Base-by-base conservation (phyloP, 2,888 invertebrate species). In the Idaea straminata region DNA sequence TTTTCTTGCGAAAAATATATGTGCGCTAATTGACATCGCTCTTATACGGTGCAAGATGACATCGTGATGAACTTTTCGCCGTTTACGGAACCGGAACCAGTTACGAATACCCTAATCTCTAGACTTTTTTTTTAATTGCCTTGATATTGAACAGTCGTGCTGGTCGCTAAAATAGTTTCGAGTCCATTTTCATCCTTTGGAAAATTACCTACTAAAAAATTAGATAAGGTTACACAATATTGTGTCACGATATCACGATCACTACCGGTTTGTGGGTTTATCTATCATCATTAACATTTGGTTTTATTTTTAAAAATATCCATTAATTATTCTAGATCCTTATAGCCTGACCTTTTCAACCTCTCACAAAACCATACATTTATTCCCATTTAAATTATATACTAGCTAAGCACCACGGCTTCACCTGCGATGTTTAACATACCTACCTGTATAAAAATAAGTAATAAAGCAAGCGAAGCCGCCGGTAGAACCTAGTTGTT, bases 271-370 rank as follows among this genome's bases (percentile, higher is more conserved):
- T 47, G 3, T 13, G 13, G 47, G 47, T 47, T 47, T 47, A 47
- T 47, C 47, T 47, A 47, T 47, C 47, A 47, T 47, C 47, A 47
- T 47, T 47, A 47, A 47, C 47, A 47, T 47, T 47, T 47, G 25
- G 25, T 25, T 25, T 25, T 25, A 25, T 47, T 13, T 47, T 47
- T 13, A 7, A 47, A 47, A 47, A 47, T 13, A 47, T 47, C 7
- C 47, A 47, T 47, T 47, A 47, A 47, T 47, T 47, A 47, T 47
- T 47, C 47, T 10, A 47, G 47, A 47, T 47, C 47, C 47, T 47
- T 47, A 47, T 47, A 47, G 47, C 47, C 47, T 47, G 47, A 47
- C 47, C 47, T 47, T 47, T 47, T 47, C 58, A 58, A 16, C 58
- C 58, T 58, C 58, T 16, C 13, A 16, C 58, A 58, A 58, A n/a